Evolutionary conservation across 1,140 invertebrate species (phyloP).

Genomic region (Platyscapa corneri): DNA sequence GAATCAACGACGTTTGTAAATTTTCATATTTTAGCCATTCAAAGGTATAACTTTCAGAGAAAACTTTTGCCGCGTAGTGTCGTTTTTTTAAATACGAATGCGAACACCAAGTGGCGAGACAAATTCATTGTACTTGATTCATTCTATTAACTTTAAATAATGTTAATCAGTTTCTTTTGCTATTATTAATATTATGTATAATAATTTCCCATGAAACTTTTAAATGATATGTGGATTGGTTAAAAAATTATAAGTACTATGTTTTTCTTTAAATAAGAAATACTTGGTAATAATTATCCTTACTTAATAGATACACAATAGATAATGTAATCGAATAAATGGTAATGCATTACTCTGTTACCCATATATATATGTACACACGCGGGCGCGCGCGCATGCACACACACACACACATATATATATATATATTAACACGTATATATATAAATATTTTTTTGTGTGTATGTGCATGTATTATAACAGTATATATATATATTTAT

Average conservation of each 20-base stretch:
- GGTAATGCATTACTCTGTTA: not conserved
- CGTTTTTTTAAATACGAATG: constrained; percentile 40
- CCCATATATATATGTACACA: no score
- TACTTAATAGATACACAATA: constrained; percentile 20
- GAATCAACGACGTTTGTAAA: not conserved
- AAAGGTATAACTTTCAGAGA: constrained; percentile 45
- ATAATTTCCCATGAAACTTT: constrained; percentile 4
- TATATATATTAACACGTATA: not conserved
- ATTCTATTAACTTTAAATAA: constrained; percentile 37
- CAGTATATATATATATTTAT: no score
- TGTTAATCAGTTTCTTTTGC: constrained; percentile 14
- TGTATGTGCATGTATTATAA: no score
- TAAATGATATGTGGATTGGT: constrained; percentile 23
- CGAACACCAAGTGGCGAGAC: constrained; percentile 45
- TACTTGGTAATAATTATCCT: constrained; percentile 9
- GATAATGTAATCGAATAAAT: constrained; percentile 1
- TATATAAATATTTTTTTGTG: no score
- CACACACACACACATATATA: no score
- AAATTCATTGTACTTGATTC: constrained; percentile 42
- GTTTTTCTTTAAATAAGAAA: constrained; percentile 6
- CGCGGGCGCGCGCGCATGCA: no score
- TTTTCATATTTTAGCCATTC: constrained; percentile 17
- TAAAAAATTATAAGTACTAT: constrained; percentile 20
- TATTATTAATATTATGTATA: constrained; percentile 27
- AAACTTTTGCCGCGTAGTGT: constrained; percentile 42